Evolutionary conservation across 2,888 invertebrate genomes (phyloP), one percentile per base, ranked within the genome.

Genomic region (Tetragonisca angustula): DNA sequence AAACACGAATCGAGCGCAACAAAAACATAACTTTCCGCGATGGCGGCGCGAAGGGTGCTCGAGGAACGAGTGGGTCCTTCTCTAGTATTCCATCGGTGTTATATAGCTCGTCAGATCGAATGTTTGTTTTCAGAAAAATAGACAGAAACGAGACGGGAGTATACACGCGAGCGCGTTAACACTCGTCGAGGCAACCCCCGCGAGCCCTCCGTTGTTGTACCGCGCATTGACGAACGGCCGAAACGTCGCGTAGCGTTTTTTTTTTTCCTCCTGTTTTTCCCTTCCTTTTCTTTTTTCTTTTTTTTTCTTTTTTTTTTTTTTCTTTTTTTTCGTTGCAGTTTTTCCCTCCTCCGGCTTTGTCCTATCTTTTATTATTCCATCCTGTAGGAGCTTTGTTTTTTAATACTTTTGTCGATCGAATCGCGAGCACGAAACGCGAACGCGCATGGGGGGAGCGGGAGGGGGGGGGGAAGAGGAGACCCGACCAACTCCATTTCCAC

Each of bases 41-140:
- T 86, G 87, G 87, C 89, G 86, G 81, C 88, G 80, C 87, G 87
- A 89, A 89, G 89, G 83, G 89, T 89, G 81, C 89, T 89, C 89
- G 86, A 89, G 89, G 68, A 89, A 89, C 87, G 89, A 89, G 89
- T 89, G 89, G 43, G 89, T 85, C 89, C 89, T 89, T 84, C 83
- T 84, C 88, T 87, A 87, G 87, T 89, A 83, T 89, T 89, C 89
- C 87, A 89, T 89, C 73, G 87, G 87, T 80, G 88, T 89, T 89
- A 88, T 87, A 85, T 81, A 88, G 87, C 89, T 89, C 89, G 89
- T 89, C 89, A 88, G 89, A 87, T 89, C 88, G 89, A 88, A 88
- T 89, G 88, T 89, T 89, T 89, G 89, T 89, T 89, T 88, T 87
- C 85, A 85, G 89, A 89, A 89, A 89, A 89, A 89, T 87, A 89